A percentile compares a stretch with the other conserved stretches of the same genome.
These are phyloP conservation scores for Acrocephalus kingi DNA, from an alignment of 2,113 vertebrate species.

Conservation along the genomic window DNA sequence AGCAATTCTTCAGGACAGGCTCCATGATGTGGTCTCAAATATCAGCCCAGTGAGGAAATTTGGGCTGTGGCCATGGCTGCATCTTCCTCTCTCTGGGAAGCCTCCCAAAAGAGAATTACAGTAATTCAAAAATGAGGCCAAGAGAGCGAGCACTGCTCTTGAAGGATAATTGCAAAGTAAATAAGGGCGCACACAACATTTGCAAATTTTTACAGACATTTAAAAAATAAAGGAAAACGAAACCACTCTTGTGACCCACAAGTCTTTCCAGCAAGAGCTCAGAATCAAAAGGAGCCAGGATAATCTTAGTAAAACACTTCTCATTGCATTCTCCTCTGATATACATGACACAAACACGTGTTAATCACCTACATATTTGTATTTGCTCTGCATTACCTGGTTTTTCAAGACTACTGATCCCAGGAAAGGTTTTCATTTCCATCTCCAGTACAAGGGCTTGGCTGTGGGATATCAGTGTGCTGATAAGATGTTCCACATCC, in stretches of 20 bases:
- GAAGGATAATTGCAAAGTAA: neutral
- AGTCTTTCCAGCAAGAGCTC: neutral
- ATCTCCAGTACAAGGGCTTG: neutral
- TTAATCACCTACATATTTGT: neutral
- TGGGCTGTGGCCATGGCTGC: neutral
- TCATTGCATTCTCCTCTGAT: neutral
- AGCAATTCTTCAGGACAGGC: neutral
- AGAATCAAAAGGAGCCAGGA: neutral
- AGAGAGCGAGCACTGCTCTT: neutral
- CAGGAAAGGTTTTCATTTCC: neutral
- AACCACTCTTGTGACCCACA: neutral
- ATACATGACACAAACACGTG: neutral
- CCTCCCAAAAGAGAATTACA: constrained; percentile 11
- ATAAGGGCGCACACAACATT: neutral
- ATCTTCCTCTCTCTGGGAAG: neutral
- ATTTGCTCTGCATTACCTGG: neutral
- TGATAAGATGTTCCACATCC: neutral
- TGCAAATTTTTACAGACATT: neutral
- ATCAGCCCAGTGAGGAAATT: neutral
- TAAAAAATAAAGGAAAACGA: neutral
- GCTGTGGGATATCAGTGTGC: neutral
- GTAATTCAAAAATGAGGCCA: neutral
- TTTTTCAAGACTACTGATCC: neutral
- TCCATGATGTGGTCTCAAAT: neutral
- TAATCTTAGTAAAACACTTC: neutral